phyloP scores from a whole-genome alignment of 2,888 invertebrate genomes.

The Chirona hameri region DNA sequence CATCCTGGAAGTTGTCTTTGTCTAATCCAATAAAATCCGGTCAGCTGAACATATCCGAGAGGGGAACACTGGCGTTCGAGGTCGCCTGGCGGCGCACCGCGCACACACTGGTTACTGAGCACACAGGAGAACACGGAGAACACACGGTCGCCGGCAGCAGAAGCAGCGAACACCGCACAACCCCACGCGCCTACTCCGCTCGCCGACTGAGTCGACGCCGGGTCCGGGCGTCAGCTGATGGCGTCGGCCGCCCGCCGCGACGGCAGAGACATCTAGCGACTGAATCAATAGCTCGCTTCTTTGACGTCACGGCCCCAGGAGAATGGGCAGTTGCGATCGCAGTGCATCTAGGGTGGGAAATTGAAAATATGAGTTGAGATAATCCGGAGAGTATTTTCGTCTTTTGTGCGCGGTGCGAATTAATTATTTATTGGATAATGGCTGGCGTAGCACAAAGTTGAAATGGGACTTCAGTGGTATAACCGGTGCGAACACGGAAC shows the following conservation, averaged over 20 bases:
- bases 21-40: not conserved
- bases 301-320: not conserved
- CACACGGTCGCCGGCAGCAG: too few relatives aligned
- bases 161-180: not conserved
- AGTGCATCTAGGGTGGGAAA: too few relatives aligned
- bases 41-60: not conserved
- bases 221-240: not conserved
- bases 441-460: too few relatives aligned
- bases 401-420: too few relatives aligned
- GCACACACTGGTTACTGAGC: not conserved
- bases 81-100: not conserved
- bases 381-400: too few relatives aligned
- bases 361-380: too few relatives aligned
- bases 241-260: not conserved
- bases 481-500: too few relatives aligned
- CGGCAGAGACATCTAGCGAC: constrained; percentile 9
- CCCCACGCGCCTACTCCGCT: not conserved
- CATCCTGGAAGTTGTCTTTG: not conserved
- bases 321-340: too few relatives aligned
- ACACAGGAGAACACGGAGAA: not conserved
- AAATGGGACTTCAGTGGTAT: too few relatives aligned
- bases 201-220: too few relatives aligned
- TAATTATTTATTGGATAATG: too few relatives aligned
- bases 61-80: not conserved
- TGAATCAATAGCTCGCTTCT: not conserved